Conservation (phyloP, 2,797 vertebrate species). For the Galaxias olidus region DNA sequence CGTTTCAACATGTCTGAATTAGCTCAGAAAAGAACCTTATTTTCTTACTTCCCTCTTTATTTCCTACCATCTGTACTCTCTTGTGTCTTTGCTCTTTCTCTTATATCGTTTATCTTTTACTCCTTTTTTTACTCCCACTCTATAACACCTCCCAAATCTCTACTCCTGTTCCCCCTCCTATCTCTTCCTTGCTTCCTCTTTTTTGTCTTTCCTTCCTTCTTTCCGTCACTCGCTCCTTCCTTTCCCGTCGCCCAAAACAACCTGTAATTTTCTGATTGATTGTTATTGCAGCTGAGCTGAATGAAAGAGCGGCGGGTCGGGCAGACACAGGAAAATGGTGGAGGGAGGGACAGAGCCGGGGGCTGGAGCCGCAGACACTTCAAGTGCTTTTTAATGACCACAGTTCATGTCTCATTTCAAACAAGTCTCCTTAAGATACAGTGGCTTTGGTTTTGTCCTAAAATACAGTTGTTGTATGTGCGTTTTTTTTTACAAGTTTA, state of each 20-base stretch:
- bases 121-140: too few species aligned
- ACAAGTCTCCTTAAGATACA: not conserved
- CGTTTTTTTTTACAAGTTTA: too few species aligned
- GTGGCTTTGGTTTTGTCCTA: slow-evolving; percentile 50
- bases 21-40: slow-evolving; percentile 7
- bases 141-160: too few species aligned
- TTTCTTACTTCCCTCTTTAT: slow-evolving; percentile 2
- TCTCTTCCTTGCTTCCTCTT: slow-evolving; percentile 1
- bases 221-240: slow-evolving; percentile 16
- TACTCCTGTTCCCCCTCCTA: not conserved
- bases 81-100: not conserved
- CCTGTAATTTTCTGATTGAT: slow-evolving; percentile 66
- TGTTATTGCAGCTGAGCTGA: slow-evolving; percentile 71
- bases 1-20: slow-evolving; percentile 23
- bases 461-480: too few species aligned
- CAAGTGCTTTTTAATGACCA: slow-evolving; percentile 42
- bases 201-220: slow-evolving; percentile 15
- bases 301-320: slow-evolving; percentile 62
- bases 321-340: slow-evolving; percentile 56
- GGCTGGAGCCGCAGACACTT: slow-evolving; percentile 54
- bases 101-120: not conserved
- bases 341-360: not conserved
- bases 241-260: slow-evolving; percentile 53
- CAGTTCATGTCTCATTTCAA: slow-evolving; percentile 46
- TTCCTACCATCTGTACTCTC: not conserved